Conservation (phyloP, 1,140 invertebrate species). For the Sesamia nonagrioides region DNA sequence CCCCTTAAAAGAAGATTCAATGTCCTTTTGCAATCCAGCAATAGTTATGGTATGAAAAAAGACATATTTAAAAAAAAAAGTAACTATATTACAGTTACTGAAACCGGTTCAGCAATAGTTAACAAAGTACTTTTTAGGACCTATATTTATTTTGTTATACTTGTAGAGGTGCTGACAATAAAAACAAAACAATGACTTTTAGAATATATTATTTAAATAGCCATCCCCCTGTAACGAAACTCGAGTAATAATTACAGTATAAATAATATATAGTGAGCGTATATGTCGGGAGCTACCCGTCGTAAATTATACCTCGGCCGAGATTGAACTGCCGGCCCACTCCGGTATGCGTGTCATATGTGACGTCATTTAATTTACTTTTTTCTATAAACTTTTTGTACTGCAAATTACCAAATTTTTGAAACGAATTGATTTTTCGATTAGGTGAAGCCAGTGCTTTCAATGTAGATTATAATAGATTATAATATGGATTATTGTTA, state of each 20-base stretch:
- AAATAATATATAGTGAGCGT: constrained; percentile 28
- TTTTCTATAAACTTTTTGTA: constrained; percentile 4
- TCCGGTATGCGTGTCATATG: constrained; percentile 22
- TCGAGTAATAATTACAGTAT: constrained; percentile 17
- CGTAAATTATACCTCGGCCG: constrained; percentile 33
- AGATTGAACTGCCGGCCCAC: constrained; percentile 27
- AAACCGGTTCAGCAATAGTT: too few relatives aligned
- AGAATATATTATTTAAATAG: neutral
- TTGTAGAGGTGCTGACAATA: too few relatives aligned
- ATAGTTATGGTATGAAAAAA: too few relatives aligned
- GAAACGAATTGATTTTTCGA: neutral
- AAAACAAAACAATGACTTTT: too few relatives aligned
- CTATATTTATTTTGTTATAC: too few relatives aligned
- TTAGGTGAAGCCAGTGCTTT: neutral
- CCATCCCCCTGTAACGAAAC: neutral
- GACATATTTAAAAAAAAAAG: too few relatives aligned
- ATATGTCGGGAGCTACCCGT: neutral
- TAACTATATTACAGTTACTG: too few relatives aligned
- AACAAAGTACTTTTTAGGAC: too few relatives aligned
- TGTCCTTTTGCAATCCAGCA: too few relatives aligned
- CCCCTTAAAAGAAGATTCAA: too few relatives aligned
- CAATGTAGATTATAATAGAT: neutral
- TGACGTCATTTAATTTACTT: constrained; percentile 26
- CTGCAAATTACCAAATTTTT: neutral
- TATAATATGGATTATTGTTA: too few relatives aligned